A percentile compares a stretch with the other conserved stretches of the same genome.
Evolutionary conservation across 2,888 invertebrate species (phyloP).

Genomic region (Druceiella hillmani): DNA sequence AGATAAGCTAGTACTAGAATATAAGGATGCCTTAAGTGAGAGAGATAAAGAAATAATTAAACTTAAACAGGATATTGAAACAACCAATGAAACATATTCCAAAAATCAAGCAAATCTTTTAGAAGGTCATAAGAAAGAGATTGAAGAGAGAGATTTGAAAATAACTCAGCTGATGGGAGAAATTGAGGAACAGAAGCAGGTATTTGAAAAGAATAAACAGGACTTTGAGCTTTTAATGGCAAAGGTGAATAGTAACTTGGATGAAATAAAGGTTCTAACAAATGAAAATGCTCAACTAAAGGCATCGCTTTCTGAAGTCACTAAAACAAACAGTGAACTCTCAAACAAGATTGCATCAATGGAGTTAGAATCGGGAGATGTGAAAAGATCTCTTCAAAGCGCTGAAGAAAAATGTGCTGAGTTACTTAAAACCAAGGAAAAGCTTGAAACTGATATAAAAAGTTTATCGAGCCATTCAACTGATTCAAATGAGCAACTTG

Average conservation of each 20-base stretch:
- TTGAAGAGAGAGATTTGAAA: conserved; percentile 45
- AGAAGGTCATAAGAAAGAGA: conserved; percentile 48
- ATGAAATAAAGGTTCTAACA: conserved; percentile 40
- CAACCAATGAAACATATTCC: conserved; percentile 44
- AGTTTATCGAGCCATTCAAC: conserved; percentile 53
- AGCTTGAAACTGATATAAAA: conserved; percentile 54
- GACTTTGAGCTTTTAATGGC: conserved; percentile 45
- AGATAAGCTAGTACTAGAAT: conserved; percentile 42
- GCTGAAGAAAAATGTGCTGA: conserved; percentile 53
- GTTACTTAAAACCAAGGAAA: conserved; percentile 51
- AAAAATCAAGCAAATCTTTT: conserved; percentile 48
- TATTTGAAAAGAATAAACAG: conserved; percentile 42
- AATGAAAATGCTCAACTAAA: conserved; percentile 43
- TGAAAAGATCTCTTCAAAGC: conserved; percentile 51
- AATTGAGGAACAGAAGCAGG: conserved; percentile 42
- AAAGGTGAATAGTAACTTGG: conserved; percentile 41
- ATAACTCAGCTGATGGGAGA: conserved; percentile 47
- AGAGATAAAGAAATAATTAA: conserved; percentile 51
- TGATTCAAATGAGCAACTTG: conserved; percentile 55
- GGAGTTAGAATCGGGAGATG: conserved; percentile 53
- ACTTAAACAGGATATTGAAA: conserved; percentile 45
- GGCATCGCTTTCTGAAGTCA: conserved; percentile 39
- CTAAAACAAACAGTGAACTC: conserved; percentile 35
- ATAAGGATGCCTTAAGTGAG: conserved; percentile 47
- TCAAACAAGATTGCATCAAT: conserved; percentile 41